Conservation (phyloP, 1,140 invertebrate genomes). For the Caenorhabditis elegans region DNA sequence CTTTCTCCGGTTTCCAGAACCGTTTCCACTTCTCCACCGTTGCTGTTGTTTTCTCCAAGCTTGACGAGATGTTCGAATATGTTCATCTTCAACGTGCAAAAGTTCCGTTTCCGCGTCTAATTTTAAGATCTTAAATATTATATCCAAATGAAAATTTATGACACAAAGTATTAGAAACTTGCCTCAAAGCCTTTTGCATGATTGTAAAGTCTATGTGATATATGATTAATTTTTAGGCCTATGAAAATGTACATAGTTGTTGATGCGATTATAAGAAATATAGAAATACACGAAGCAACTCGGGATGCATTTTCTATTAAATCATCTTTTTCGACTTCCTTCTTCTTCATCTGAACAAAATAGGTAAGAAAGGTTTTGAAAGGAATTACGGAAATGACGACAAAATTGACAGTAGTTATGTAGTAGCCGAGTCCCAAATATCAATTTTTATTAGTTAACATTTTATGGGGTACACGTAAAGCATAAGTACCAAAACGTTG, state of each 20-base stretch:
- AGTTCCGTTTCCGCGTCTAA: background rate
- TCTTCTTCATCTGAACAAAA: slow-evolving; percentile 19
- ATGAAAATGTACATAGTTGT: background rate
- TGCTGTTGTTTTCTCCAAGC: slow-evolving; percentile 11
- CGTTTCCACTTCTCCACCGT: slow-evolving; percentile 8
- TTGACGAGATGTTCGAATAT: background rate
- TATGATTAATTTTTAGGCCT: background rate
- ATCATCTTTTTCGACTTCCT: background rate
- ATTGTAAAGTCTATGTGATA: background rate
- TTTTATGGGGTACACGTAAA: no score
- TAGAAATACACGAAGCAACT: background rate
- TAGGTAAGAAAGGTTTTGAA: background rate
- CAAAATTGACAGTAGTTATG: no score
- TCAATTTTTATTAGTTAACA: no score
- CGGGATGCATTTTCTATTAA: background rate
- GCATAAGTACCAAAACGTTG: background rate
- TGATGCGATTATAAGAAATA: background rate
- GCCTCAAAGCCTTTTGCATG: slow-evolving; percentile 3
- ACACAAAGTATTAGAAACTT: background rate
- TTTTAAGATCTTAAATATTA: background rate
- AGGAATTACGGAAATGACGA: background rate
- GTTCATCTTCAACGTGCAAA: background rate
- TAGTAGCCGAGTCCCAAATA: no score
- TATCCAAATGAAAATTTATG: background rate
- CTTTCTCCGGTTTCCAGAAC: background rate